Evolutionary conservation across 2,888 invertebrate genomes (phyloP).

Genomic region (Eupithecia centaureata): DNA sequence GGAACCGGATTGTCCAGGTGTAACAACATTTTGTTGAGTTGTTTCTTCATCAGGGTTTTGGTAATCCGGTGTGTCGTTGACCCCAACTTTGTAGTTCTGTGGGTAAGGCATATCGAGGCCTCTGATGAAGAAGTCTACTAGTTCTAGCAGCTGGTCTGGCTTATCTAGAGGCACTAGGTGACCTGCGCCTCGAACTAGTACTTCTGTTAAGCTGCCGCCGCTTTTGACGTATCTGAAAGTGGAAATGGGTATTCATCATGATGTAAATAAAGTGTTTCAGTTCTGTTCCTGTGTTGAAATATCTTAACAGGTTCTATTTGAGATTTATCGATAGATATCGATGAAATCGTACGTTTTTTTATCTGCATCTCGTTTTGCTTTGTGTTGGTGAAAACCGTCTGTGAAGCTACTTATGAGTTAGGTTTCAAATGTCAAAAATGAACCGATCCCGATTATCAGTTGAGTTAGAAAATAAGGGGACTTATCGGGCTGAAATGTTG

Average conservation of each 20-base stretch:
- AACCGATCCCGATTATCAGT: too few species aligned
- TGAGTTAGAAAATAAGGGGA: too few species aligned
- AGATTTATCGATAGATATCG: too few species aligned
- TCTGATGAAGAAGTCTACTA: slow-evolving; percentile 61
- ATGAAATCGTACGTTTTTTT: too few species aligned
- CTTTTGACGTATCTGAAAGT: slow-evolving; percentile 80
- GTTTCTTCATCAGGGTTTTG: slow-evolving; percentile 14
- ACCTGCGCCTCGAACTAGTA: slow-evolving; percentile 84
- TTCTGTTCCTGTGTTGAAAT: not conserved
- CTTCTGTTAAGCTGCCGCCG: slow-evolving; percentile 82
- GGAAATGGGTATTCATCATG: not conserved
- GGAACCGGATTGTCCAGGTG: slow-evolving; percentile 31
- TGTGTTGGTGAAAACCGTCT: too few species aligned
- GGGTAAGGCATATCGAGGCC: slow-evolving; percentile 52
- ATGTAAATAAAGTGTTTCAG: not conserved
- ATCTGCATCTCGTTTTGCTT: too few species aligned
- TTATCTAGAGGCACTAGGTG: slow-evolving; percentile 86
- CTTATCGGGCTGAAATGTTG: too few species aligned
- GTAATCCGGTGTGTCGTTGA: slow-evolving; percentile 45
- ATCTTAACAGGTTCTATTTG: too few species aligned
- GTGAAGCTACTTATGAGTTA: too few species aligned
- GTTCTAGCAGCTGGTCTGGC: slow-evolving; percentile 71
- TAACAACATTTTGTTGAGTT: not conserved
- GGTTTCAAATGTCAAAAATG: too few species aligned
- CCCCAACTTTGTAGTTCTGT: slow-evolving; percentile 44